Conservation (phyloP, 2,888 invertebrate genomes). For the Netelia inedita region DNA sequence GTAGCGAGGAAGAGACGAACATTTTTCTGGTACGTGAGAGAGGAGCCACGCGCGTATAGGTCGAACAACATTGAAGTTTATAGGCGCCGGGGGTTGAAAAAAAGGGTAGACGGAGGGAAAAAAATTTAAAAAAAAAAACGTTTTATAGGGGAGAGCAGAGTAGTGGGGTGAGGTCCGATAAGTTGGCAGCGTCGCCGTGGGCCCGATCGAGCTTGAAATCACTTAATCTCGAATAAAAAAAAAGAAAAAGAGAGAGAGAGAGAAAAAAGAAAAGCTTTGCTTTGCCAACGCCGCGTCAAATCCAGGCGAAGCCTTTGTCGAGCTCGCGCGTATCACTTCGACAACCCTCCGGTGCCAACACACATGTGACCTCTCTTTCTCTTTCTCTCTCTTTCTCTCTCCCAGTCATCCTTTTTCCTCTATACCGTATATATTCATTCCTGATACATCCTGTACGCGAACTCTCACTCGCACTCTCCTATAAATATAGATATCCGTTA, state of each 20-base stretch:
- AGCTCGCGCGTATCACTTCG: slow-evolving; percentile 45
- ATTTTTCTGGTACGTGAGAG: too few species aligned
- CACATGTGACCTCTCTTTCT: slow-evolving; percentile 42
- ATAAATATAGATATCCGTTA: slow-evolving; percentile 25
- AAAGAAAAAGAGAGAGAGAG: slow-evolving; percentile 28
- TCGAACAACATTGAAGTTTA: slow-evolving; percentile 30
- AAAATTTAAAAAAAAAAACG: slow-evolving; percentile 26
- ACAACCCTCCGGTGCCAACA: slow-evolving; percentile 50
- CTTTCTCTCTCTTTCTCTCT: slow-evolving; percentile 20
- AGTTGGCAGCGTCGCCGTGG: slow-evolving; percentile 63
- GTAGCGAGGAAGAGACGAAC: too few species aligned
- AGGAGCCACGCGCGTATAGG: background rate
- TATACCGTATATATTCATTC: slow-evolving; percentile 22
- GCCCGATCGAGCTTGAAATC: slow-evolving; percentile 74
- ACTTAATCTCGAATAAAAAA: slow-evolving; percentile 73
- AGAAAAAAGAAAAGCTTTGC: slow-evolving; percentile 67
- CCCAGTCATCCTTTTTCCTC: background rate
- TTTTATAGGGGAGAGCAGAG: slow-evolving; percentile 27
- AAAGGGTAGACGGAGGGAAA: slow-evolving; percentile 2
- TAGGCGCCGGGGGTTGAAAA: slow-evolving; percentile 21
- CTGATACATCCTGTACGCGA: slow-evolving; percentile 30
- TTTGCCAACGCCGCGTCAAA: slow-evolving; percentile 65
- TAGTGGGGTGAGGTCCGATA: slow-evolving; percentile 51
- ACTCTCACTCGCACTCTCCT: slow-evolving; percentile 35
- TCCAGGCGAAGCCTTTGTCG: slow-evolving; percentile 59